phyloP scores from a whole-genome alignment of 2,797 vertebrate species.

The Coracias cyanogaster region DNA sequence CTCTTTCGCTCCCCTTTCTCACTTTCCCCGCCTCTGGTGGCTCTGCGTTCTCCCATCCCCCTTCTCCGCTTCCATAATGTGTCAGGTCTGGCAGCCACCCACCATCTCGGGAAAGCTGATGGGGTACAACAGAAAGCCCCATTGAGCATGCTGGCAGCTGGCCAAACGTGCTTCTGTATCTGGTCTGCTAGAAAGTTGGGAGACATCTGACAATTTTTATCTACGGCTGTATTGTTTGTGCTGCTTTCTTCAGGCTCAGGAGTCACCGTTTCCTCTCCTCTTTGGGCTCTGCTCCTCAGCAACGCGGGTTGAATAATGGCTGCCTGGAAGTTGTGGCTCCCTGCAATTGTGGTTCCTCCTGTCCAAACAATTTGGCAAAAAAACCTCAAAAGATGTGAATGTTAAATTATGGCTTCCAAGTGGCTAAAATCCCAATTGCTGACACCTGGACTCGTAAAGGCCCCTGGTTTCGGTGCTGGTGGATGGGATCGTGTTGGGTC shows the following conservation, averaged over 20 bases:
- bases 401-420: not conserved
- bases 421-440: not conserved
- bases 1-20: not conserved
- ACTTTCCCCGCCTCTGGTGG: rapidly evolving
- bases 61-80: not conserved
- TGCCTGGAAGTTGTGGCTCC: not conserved
- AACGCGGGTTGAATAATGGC: rapidly evolving
- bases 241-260: not conserved
- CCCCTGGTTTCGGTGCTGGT: not conserved
- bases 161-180: not conserved
- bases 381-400: not conserved
- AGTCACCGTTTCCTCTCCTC: not conserved
- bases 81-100: not conserved
- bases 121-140: not conserved
- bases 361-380: not conserved
- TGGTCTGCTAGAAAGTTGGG: not conserved
- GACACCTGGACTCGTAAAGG: not conserved
- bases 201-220: not conserved
- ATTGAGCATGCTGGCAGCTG: not conserved
- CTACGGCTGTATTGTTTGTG: not conserved
- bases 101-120: not conserved
- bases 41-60: not conserved
- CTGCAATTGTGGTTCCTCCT: not conserved
- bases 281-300: not conserved
- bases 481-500: not conserved